Conservation (phyloP, 2,888 invertebrate genomes). For the Ophonus ardosiacus region DNA sequence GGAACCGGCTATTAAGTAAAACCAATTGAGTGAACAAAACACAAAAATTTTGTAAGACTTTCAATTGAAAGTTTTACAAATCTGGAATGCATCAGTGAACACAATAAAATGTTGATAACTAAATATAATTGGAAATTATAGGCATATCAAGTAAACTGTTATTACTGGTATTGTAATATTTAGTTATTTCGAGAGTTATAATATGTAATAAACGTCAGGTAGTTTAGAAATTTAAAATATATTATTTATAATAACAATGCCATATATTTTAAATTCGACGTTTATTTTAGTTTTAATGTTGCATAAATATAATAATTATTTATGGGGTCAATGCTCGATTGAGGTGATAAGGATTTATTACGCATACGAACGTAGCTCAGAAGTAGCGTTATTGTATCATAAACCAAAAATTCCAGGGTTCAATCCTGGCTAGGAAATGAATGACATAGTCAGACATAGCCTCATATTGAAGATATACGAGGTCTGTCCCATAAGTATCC, state of each 20-base stretch:
- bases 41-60: slow-evolving; percentile 36
- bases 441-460: no score
- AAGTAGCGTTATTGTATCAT: no score
- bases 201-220: neutral
- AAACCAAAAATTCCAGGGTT: no score
- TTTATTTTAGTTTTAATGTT: neutral
- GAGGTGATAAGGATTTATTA: no score
- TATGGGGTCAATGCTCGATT: no score
- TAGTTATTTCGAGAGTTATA: neutral
- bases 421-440: no score
- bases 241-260: neutral
- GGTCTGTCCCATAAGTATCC: no score
- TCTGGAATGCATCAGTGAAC: slow-evolving; percentile 32
- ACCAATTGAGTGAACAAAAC: slow-evolving; percentile 19
- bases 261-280: neutral
- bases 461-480: no score
- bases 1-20: slow-evolving; percentile 29
- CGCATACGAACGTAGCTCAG: no score
- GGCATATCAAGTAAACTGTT: slow-evolving; percentile 16
- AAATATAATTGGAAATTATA: slow-evolving; percentile 34
- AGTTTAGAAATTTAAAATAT: slow-evolving; percentile 21
- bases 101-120: slow-evolving; percentile 39
- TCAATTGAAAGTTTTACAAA: slow-evolving; percentile 44
- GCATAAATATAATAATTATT: no score
- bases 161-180: neutral